A percentile compares a stretch with the other conserved stretches of the same genome.
These are phyloP conservation scores for Mirounga angustirostris DNA, from an alignment of 2,113 vertebrate species.

Conservation along the genomic window DNA sequence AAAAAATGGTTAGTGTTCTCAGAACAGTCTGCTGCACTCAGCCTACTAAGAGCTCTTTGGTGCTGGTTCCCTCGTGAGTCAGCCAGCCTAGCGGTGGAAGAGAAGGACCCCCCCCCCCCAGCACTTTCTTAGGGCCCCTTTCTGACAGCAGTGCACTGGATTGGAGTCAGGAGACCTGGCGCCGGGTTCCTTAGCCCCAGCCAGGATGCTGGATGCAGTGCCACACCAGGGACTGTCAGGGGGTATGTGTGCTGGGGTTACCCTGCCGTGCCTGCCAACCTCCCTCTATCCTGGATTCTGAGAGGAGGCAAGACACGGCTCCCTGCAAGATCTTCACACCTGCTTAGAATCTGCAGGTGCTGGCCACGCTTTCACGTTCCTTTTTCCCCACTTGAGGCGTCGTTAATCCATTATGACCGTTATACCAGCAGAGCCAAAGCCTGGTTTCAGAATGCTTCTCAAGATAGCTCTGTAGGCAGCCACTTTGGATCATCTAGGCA, in stretches of 20 bases:
- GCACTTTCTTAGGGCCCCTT: background rate
- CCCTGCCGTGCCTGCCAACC: rapidly evolving
- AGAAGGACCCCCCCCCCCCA: background rate
- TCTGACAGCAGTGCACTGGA: background rate
- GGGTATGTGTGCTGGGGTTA: too few relatives aligned
- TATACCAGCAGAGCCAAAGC: background rate
- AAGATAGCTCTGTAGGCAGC: background rate
- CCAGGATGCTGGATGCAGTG: background rate
- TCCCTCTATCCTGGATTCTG: background rate
- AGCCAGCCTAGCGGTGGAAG: background rate
- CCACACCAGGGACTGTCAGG: rapidly evolving
- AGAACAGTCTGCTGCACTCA: background rate
- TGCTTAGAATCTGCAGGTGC: background rate
- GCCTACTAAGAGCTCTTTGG: too few relatives aligned
- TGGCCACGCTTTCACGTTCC: background rate
- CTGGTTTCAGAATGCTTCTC: background rate
- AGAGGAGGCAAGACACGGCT: background rate
- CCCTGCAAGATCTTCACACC: background rate
- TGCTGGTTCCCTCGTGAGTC: background rate
- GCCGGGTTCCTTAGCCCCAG: background rate
- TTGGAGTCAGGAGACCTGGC: background rate
- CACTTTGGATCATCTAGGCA: background rate
- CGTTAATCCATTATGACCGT: background rate
- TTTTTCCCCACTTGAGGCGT: rapidly evolving
- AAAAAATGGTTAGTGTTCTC: background rate